Evolutionary conservation across 2,888 invertebrate genomes (phyloP).

Genomic region (Melipona bicolor): DNA sequence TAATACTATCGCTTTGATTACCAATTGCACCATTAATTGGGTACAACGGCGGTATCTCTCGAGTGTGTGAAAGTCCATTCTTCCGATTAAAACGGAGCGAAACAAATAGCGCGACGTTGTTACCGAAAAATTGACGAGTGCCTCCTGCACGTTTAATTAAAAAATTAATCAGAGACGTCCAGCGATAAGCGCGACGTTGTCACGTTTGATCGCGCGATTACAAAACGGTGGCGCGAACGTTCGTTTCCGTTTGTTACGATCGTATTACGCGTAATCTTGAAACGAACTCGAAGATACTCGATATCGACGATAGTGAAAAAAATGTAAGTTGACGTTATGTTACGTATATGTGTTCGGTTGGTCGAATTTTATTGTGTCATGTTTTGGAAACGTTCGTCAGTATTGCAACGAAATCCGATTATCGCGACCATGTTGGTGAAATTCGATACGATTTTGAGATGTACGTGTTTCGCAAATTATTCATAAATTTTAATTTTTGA

Average conservation of each 20-base stretch:
- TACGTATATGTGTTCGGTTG: too few relatives aligned
- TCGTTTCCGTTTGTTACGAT: background rate
- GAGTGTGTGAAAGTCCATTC: background rate
- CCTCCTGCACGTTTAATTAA: background rate
- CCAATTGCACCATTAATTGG: conserved; percentile 28
- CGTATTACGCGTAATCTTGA: background rate
- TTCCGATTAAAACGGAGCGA: background rate
- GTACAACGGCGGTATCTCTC: background rate
- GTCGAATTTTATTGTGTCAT: too few relatives aligned
- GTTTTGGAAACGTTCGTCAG: too few relatives aligned
- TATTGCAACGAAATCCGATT: too few relatives aligned
- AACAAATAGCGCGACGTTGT: background rate
- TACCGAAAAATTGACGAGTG: background rate
- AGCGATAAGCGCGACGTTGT: conserved; percentile 20
- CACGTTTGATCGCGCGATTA: background rate
- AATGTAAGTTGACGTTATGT: too few relatives aligned
- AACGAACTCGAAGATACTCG: background rate
- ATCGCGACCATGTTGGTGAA: too few relatives aligned
- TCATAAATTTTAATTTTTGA: too few relatives aligned
- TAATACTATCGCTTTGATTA: conserved; percentile 3
- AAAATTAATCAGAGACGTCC: conserved; percentile 22
- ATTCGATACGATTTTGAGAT: too few relatives aligned
- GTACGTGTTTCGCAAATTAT: too few relatives aligned
- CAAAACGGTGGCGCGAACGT: background rate
- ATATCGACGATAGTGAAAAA: too few relatives aligned